Percentiles rank a stretch among this genome's conserved stretches.
Conservation (phyloP, 2,797 vertebrate species). For the Anniella stebbinsi region DNA sequence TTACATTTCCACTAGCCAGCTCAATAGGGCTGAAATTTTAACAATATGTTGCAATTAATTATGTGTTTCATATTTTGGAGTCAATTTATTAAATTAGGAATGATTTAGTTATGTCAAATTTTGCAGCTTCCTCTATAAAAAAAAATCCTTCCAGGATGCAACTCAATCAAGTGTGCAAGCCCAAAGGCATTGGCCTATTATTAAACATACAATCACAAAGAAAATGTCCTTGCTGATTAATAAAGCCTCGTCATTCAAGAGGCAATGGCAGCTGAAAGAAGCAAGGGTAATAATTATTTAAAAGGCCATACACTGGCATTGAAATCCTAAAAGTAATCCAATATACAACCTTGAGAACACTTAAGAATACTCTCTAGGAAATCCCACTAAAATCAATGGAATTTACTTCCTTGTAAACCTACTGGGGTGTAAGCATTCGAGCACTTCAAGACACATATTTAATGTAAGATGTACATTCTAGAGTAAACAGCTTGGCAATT, state of each 20-base stretch:
- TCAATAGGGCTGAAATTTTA: constrained; percentile 15
- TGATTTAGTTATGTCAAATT: constrained; percentile 72
- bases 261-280: not conserved
- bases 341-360: not conserved
- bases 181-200: constrained; percentile 72
- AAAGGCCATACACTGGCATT: not conserved
- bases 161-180: constrained; percentile 72
- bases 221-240: constrained; percentile 30
- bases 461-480: not conserved
- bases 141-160: constrained; percentile 60
- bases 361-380: not conserved
- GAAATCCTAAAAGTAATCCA: not conserved
- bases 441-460: not conserved
- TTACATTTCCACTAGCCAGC: not conserved
- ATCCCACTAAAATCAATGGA: not conserved
- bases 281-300: not conserved
- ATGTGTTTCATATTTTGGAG: constrained; percentile 70
- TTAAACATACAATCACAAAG: constrained; percentile 54
- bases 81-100: constrained; percentile 58
- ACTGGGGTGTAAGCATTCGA: not conserved
- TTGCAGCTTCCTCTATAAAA: constrained; percentile 51
- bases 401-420: not conserved
- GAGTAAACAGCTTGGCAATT: not conserved
- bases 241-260: constrained; percentile 43
- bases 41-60: constrained; percentile 49